phyloP scores from a whole-genome alignment of 2,113 vertebrate genomes.

The Camelus dromedarius region DNA sequence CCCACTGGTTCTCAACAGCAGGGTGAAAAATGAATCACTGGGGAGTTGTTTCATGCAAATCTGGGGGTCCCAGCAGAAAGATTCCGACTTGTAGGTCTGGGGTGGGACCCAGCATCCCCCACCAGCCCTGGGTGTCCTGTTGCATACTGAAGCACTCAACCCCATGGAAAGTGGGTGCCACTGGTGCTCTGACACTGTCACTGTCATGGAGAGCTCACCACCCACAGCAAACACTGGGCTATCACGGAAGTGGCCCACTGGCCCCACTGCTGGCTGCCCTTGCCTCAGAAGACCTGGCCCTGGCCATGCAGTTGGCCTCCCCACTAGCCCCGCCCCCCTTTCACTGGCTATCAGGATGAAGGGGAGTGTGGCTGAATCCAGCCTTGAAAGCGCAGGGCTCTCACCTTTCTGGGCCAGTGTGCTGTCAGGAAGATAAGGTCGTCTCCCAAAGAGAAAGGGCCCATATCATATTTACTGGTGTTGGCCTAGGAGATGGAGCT shows the following conservation, averaged over 20 bases:
- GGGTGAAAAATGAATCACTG: neutral
- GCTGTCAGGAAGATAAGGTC: neutral
- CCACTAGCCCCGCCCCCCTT: neutral
- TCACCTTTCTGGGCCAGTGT: accelerated
- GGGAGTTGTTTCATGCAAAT: neutral
- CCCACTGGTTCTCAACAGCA: neutral
- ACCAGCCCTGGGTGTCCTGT: too few species aligned
- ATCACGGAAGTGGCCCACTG: neutral
- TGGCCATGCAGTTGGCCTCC: too few species aligned
- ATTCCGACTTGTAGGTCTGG: neutral
- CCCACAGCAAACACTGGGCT: neutral
- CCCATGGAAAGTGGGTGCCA: accelerated
- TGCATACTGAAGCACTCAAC: neutral
- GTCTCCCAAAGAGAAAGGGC: neutral
- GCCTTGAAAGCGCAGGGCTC: neutral
- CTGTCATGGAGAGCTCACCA: neutral
- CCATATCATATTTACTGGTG: neutral
- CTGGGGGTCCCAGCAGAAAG: neutral
- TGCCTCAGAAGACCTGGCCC: neutral
- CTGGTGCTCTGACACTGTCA: neutral
- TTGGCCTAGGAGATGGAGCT: neutral
- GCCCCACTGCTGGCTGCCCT: neutral
- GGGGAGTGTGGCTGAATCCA: neutral
- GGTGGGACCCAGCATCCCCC: neutral
- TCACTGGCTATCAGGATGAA: neutral